phyloP scores from a whole-genome alignment of 2,797 vertebrate species.

The Melanotaenia pygmaea region DNA sequence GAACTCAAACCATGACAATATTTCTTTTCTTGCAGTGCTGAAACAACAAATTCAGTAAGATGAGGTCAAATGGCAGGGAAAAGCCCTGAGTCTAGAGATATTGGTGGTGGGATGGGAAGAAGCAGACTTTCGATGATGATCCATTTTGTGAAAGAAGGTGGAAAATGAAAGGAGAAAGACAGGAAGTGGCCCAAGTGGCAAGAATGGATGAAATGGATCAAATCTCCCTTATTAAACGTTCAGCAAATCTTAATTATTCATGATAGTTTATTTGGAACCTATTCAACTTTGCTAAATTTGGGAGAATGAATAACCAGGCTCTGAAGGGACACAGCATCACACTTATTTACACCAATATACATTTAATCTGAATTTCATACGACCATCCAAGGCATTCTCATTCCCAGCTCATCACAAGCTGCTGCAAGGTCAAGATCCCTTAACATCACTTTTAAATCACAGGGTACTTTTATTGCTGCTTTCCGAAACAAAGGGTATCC shows the following conservation, averaged over 20 bases:
- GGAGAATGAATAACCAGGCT: neutral
- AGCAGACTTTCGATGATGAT: too few species aligned
- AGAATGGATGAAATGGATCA: neutral
- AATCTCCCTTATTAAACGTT: neutral
- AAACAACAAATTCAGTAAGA: neutral
- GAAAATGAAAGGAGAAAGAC: neutral
- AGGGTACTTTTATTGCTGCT: neutral
- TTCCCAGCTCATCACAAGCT: neutral
- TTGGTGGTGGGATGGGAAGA: too few species aligned
- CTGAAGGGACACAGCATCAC: neutral
- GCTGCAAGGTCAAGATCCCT: neutral
- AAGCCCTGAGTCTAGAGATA: too few species aligned
- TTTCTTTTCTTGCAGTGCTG: neutral
- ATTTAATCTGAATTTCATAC: neutral
- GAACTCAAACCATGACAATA: neutral
- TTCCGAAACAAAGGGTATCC: neutral
- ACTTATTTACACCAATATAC: neutral
- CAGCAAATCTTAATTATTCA: neutral
- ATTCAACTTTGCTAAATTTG: neutral
- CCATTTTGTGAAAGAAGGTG: too few species aligned
- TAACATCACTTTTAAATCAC: neutral
- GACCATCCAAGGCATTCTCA: neutral
- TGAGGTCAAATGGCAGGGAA: too few species aligned
- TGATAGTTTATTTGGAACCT: neutral
- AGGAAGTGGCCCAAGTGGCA: neutral